These are phyloP conservation scores for Pentalonia nigronervosa DNA, from an alignment of 1,140 invertebrate species.

Conservation along the genomic window DNA sequence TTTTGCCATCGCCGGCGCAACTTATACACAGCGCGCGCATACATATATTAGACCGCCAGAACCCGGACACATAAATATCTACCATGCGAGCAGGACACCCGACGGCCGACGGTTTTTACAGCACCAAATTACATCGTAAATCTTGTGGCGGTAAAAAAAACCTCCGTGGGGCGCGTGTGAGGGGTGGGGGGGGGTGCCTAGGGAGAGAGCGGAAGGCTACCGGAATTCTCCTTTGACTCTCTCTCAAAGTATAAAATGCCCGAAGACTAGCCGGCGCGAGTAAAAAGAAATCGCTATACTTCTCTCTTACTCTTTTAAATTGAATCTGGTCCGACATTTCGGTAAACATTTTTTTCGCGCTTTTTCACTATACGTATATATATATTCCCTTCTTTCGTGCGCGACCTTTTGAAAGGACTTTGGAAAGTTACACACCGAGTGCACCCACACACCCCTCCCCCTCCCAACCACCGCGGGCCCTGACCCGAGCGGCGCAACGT, in stretches of 20 bases:
- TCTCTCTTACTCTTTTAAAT: constrained; percentile 17
- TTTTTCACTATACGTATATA: neutral
- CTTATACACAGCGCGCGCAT: neutral
- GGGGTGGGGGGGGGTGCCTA: no score
- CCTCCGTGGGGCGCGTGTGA: neutral
- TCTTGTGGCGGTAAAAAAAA: constrained; percentile 28
- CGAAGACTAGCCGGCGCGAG: neutral
- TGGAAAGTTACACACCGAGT: constrained; percentile 22
- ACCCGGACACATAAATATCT: neutral
- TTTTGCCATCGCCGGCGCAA: neutral
- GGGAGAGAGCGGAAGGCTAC: neutral
- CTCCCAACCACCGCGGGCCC: neutral
- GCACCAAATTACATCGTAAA: constrained; percentile 47
- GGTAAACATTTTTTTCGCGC: neutral
- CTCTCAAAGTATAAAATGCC: constrained; percentile 1
- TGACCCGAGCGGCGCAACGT: neutral
- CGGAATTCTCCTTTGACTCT: neutral
- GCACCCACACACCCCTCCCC: neutral
- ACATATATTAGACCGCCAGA: constrained; percentile 26
- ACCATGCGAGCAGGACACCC: neutral
- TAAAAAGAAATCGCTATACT: constrained; percentile 34
- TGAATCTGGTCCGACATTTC: constrained; percentile 27
- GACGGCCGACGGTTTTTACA: constrained; percentile 9
- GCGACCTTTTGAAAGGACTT: constrained; percentile 5
- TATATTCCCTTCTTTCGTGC: neutral